phyloP scores from a whole-genome alignment of 23 tunicate genomes.

The Clavelina lepadiformis region DNA sequence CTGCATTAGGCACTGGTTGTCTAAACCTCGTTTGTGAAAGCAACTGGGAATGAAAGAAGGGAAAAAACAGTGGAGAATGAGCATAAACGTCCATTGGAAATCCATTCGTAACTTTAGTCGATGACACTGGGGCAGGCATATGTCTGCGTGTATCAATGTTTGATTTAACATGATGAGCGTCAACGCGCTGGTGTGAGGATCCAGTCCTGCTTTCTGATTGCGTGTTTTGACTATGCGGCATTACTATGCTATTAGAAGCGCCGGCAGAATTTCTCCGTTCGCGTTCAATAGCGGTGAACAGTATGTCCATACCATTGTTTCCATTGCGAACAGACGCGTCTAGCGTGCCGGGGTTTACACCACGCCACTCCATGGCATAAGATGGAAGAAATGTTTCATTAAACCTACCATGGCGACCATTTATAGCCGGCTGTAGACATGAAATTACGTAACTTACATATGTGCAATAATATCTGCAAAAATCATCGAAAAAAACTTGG shows the following conservation, averaged over 20 bases:
- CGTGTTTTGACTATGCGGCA: no score
- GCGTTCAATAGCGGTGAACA: constrained; percentile 32
- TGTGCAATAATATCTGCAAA: neutral
- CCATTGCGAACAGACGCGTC: no score
- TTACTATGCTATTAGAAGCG: no score
- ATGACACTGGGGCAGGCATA: neutral
- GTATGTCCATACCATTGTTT: constrained; percentile 39
- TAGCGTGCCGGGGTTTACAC: neutral
- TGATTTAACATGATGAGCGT: neutral
- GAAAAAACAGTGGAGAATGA: neutral
- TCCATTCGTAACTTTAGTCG: no score
- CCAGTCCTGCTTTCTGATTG: neutral
- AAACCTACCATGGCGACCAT: neutral
- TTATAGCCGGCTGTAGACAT: neutral
- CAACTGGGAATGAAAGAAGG: neutral
- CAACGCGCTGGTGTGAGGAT: neutral
- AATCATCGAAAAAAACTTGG: no score
- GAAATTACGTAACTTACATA: neutral
- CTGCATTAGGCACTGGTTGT: neutral
- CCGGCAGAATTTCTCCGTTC: constrained; percentile 5
- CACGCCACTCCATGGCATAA: constrained; percentile 2
- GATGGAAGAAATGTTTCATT: neutral
- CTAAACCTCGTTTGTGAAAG: neutral
- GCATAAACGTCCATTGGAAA: neutral
- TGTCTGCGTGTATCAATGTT: neutral